Evolutionary conservation across 2,888 invertebrate species (phyloP).

Genomic region (Drosophila infuscata): DNA sequence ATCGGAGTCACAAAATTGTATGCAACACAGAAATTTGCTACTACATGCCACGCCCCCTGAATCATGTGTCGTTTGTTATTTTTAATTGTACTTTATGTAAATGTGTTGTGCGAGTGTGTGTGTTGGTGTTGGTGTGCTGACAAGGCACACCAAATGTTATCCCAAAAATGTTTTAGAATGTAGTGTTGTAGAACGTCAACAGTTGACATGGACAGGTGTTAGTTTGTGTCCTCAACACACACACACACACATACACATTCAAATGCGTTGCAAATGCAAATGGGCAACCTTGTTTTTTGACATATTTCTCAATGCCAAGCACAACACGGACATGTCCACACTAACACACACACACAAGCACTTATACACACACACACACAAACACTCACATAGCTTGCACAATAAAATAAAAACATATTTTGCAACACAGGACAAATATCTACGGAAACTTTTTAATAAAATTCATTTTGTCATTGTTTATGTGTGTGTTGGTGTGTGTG

Average conservation of each 20-base stretch:
- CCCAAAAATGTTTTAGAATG: slow-evolving; percentile 54
- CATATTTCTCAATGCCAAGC: slow-evolving; percentile 56
- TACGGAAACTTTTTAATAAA: slow-evolving; percentile 59
- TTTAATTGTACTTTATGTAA: slow-evolving; percentile 76
- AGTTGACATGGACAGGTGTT: slow-evolving; percentile 70
- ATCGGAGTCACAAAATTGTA: slow-evolving; percentile 46
- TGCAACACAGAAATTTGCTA: slow-evolving; percentile 44
- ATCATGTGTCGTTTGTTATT: slow-evolving; percentile 49
- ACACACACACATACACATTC: slow-evolving; percentile 19
- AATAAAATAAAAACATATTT: slow-evolving; percentile 45
- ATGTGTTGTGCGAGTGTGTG: slow-evolving; percentile 32
- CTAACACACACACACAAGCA: slow-evolving; percentile 10
- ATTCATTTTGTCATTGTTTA: slow-evolving; percentile 39
- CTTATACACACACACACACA: slow-evolving; percentile 8
- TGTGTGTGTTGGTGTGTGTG: slow-evolving; percentile 5
- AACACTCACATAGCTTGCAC: slow-evolving; percentile 6
- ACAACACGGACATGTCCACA: slow-evolving; percentile 5
- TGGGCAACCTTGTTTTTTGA: slow-evolving; percentile 47
- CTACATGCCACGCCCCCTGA: not conserved
- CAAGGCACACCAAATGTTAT: slow-evolving; percentile 58
- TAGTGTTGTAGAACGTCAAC: slow-evolving; percentile 57
- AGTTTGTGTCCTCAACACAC: slow-evolving; percentile 45
- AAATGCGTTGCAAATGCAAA: slow-evolving; percentile 48
- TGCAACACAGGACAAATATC: slow-evolving; percentile 44
- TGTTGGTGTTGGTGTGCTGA: slow-evolving; percentile 36